Evolutionary conservation across 2,113 vertebrate species (phyloP).

Genomic region (Motacilla alba): DNA sequence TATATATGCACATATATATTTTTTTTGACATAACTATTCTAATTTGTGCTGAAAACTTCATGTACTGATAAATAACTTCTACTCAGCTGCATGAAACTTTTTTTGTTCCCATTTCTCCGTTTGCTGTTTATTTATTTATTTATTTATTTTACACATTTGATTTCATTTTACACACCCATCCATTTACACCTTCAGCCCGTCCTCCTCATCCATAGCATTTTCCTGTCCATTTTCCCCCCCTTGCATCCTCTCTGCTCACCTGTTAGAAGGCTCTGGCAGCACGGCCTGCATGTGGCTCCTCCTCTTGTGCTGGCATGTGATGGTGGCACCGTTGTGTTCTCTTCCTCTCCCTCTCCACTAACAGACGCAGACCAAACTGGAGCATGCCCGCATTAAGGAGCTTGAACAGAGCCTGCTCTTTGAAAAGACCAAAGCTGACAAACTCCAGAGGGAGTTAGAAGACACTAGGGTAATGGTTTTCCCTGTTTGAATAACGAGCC

Average conservation of each 20-base stretch:
- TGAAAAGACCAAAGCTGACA: constrained; percentile 99
- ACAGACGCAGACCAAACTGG: constrained; percentile 99
- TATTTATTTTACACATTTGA: background rate
- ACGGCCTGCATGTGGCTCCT: constrained; percentile 83
- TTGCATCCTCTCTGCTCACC: constrained; percentile 63
- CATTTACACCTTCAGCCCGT: constrained; percentile 44
- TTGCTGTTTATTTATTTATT: background rate
- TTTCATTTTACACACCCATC: constrained; percentile 19
- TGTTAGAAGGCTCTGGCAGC: constrained; percentile 76
- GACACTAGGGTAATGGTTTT: constrained; percentile 99
- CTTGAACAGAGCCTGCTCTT: constrained; percentile 99
- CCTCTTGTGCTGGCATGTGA: constrained; percentile 96
- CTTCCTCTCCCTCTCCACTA: constrained; percentile 98
- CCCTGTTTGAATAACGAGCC: constrained; percentile 75
- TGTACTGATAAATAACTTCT: constrained; percentile 72
- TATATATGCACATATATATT: background rate
- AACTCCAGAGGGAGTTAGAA: constrained; percentile 99
- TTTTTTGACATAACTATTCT: constrained; percentile 68
- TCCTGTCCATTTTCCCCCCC: constrained; percentile 26
- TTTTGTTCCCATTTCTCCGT: constrained; percentile 43
- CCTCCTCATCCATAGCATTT: constrained; percentile 40
- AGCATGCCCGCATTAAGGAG: constrained; percentile 99
- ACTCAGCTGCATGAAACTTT: constrained; percentile 77
- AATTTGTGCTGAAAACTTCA: constrained; percentile 76
- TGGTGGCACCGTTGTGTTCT: constrained; percentile 99